phyloP scores from a whole-genome alignment of 2,888 invertebrate genomes.

The Xanthorhoe designata region DNA sequence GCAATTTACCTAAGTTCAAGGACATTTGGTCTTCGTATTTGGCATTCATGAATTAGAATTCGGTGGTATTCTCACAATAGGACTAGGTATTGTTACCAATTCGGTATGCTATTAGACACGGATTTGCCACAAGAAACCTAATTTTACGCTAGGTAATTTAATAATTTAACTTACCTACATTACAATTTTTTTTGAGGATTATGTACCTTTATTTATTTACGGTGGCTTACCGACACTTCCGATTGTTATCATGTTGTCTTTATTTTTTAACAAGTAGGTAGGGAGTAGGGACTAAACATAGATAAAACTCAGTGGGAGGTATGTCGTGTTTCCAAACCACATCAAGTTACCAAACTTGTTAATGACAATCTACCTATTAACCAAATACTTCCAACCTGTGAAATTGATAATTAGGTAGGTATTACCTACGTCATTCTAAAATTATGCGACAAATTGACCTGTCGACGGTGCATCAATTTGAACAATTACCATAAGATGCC shows the following conservation, averaged over 20 bases:
- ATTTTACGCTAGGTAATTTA: slow-evolving; percentile 37
- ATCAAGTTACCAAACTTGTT: not conserved
- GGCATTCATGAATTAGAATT: slow-evolving; percentile 5
- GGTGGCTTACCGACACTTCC: too few relatives aligned
- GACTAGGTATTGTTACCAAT: slow-evolving; percentile 33
- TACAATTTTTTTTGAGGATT: too few relatives aligned
- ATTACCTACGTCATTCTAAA: slow-evolving; percentile 14
- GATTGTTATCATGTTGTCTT: too few relatives aligned
- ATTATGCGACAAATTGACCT: slow-evolving; percentile 30
- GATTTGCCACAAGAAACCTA: slow-evolving; percentile 34
- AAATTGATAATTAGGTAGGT: slow-evolving; percentile 11
- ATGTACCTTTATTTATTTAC: not conserved
- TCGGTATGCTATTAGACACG: slow-evolving; percentile 33
- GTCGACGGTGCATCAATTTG: slow-evolving; percentile 26
- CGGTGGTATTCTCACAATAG: slow-evolving; percentile 31
- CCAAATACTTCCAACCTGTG: slow-evolving; percentile 4
- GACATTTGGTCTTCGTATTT: not conserved
- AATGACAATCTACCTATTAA: not conserved
- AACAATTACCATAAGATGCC: slow-evolving; percentile 16
- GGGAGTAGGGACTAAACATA: not conserved
- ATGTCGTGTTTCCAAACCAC: not conserved
- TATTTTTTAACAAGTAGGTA: too few relatives aligned
- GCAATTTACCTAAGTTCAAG: not conserved
- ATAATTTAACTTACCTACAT: too few relatives aligned
- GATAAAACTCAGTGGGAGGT: not conserved